These are phyloP conservation scores for Pseudorhiza aurosa DNA, from an alignment of 30 jellyfish, hydroid and myxozoan genomes.

Conservation along the genomic window DNA sequence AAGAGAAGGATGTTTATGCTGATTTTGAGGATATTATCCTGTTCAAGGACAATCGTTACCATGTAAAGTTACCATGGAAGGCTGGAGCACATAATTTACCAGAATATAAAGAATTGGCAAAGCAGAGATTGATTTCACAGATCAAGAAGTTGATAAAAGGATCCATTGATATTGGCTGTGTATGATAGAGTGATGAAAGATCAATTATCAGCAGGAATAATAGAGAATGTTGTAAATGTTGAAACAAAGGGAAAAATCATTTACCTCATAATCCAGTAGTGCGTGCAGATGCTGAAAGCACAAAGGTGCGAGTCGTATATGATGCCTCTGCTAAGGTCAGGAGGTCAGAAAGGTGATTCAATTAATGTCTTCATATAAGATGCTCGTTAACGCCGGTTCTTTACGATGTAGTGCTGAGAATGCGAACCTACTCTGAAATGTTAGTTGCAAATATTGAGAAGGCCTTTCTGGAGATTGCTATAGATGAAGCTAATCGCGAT, in stretches of 20 bases:
- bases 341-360: slow-evolving; percentile 28
- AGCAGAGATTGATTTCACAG: slow-evolving; percentile 11
- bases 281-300: too few species aligned
- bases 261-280: too few species aligned
- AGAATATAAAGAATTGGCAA: background rate
- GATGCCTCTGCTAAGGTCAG: slow-evolving; percentile 51
- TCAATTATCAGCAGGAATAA: too few species aligned
- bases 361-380: slow-evolving; percentile 35
- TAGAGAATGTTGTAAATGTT: slow-evolving; percentile 8
- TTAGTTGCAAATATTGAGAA: slow-evolving; percentile 37
- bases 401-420: slow-evolving; percentile 26
- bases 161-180: slow-evolving; percentile 9
- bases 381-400: slow-evolving; percentile 34
- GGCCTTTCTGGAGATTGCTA: slow-evolving; percentile 33
- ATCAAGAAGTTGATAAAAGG: slow-evolving; percentile 9
- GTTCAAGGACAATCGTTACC: slow-evolving; percentile 20
- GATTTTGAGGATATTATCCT: slow-evolving; percentile 10
- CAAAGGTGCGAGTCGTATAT: too few species aligned
- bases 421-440: background rate
- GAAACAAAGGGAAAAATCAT: slow-evolving; percentile 34
- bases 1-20: slow-evolving; percentile 8
- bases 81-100: background rate
- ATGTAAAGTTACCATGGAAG: slow-evolving; percentile 39
- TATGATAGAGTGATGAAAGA: slow-evolving; percentile 51
- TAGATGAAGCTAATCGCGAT: too few species aligned